Conservation (phyloP, 2,888 invertebrate genomes). For the Geotrupes spiniger region DNA sequence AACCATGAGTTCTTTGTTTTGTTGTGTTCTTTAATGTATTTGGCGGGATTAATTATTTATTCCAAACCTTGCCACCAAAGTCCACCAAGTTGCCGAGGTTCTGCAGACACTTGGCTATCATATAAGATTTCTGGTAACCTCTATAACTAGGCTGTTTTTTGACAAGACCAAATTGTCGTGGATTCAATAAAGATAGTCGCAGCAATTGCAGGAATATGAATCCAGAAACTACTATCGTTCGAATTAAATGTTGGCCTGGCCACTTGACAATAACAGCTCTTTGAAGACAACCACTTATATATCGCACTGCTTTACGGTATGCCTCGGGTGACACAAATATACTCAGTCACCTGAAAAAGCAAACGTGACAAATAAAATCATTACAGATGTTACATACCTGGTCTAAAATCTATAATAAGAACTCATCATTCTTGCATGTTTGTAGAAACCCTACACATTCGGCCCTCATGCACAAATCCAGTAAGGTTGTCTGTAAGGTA, state of each 20-base stretch:
- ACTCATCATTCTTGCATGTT: slow-evolving; percentile 92
- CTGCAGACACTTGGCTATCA: slow-evolving; percentile 98
- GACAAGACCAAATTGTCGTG: slow-evolving; percentile 88
- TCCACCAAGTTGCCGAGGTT: slow-evolving; percentile 95
- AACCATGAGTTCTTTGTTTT: slow-evolving; percentile 96
- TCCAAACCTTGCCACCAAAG: slow-evolving; percentile 82
- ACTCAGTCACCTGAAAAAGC: slow-evolving; percentile 69
- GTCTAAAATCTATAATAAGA: slow-evolving; percentile 80
- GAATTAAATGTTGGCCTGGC: slow-evolving; percentile 90
- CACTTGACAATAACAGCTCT: slow-evolving; percentile 89
- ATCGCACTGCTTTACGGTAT: slow-evolving; percentile 87
- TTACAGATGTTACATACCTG: slow-evolving; percentile 49
- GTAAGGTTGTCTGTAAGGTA: slow-evolving; percentile 90
- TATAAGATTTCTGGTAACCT: slow-evolving; percentile 81
- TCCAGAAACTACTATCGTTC: slow-evolving; percentile 94
- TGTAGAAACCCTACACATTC: slow-evolving; percentile 88
- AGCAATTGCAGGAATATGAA: slow-evolving; percentile 93
- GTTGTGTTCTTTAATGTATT: slow-evolving; percentile 68
- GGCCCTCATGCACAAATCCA: slow-evolving; percentile 95
- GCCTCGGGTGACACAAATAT: slow-evolving; percentile 93
- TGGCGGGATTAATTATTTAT: too few species aligned
- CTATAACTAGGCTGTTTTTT: slow-evolving; percentile 73
- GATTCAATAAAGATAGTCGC: slow-evolving; percentile 93
- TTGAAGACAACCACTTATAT: slow-evolving; percentile 91
- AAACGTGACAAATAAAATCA: neutral